Percentiles rank a stretch among this genome's conserved stretches.
phyloP scores from a whole-genome alignment of 2,797 vertebrate genomes.

The Sebastes variabilis region DNA sequence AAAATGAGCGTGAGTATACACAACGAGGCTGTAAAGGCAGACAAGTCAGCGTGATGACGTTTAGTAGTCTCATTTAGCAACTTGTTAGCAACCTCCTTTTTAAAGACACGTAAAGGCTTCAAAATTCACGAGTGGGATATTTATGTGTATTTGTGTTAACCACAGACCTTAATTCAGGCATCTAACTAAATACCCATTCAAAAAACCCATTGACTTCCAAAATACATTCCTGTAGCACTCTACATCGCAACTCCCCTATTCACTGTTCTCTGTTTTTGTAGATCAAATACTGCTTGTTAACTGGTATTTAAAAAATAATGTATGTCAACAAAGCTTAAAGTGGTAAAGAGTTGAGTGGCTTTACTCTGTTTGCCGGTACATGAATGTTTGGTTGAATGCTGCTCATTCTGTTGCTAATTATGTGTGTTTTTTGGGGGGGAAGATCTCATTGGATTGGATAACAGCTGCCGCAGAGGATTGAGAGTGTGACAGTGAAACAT shows the following conservation, averaged over 20 bases:
- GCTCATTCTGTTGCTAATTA: constrained; percentile 35
- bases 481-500: constrained; percentile 66
- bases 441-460: constrained; percentile 44
- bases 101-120: background rate
- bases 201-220: background rate
- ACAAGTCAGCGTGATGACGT: background rate
- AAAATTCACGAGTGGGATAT: accelerated
- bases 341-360: background rate
- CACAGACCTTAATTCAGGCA: too few species aligned
- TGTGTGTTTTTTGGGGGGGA: constrained; percentile 31
- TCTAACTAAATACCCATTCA: background rate
- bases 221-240: background rate
- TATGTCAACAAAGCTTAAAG: background rate
- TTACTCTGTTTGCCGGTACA: constrained; percentile 14
- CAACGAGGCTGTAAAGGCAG: too few species aligned
- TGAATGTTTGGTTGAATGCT: constrained; percentile 1
- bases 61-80: accelerated
- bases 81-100: background rate
- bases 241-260: background rate
- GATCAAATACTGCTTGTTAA: background rate
- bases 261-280: background rate
- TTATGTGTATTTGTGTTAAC: too few species aligned
- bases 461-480: constrained; percentile 57
- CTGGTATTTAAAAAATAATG: background rate
- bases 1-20: too few species aligned